Conservation (phyloP, 2,113 vertebrate genomes). For the Pangasianodon hypophthalmus region DNA sequence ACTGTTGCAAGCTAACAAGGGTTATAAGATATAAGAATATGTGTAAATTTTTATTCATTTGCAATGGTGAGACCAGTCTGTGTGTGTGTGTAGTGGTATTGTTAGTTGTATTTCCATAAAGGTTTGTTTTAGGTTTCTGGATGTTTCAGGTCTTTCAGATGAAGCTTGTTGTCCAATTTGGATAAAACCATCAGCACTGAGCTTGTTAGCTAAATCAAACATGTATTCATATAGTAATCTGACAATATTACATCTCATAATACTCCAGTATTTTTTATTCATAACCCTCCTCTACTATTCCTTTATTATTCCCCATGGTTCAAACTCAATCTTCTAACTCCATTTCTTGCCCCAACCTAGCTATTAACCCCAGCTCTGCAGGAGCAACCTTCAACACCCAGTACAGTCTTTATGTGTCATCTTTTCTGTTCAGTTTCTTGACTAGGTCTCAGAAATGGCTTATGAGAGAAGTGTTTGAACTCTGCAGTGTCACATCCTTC, state of each 20-base stretch:
- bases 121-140: neutral
- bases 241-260: neutral
- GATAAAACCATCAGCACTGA: neutral
- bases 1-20: neutral
- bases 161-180: too few relatives aligned
- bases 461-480: slow-evolving; percentile 5
- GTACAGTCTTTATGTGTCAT: neutral
- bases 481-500: neutral
- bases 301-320: neutral
- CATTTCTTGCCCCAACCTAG: neutral
- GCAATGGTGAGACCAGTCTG: neutral
- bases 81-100: neutral
- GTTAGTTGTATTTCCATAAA: neutral
- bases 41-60: neutral
- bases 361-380: neutral
- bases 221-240: too few relatives aligned
- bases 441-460: neutral
- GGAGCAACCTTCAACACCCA: neutral
- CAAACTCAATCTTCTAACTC: neutral
- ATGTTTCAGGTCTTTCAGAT: too few relatives aligned
- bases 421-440: slow-evolving; percentile 32
- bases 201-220: neutral
- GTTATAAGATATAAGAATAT: neutral
- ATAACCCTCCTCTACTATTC: neutral
- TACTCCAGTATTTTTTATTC: neutral